Base-by-base conservation (phyloP, 2,888 invertebrate genomes). In the Pinctada fucata region DNA sequence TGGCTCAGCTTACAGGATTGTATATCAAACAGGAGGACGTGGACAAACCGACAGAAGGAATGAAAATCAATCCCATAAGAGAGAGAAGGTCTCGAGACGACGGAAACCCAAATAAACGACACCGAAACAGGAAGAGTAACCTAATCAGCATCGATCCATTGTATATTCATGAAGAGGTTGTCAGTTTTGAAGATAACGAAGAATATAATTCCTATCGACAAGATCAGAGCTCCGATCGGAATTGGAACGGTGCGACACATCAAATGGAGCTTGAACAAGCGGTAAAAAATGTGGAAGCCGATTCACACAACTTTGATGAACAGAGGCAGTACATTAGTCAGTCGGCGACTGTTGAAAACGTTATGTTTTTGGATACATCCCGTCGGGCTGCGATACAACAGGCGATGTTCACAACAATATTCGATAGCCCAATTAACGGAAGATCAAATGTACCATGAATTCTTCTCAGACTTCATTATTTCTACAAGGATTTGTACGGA, bases 1-100 rank as follows among this genome's bases (percentile, higher is more conserved):
- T 90, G 74, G 88, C 90, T 31, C 83, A 81, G 10, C 86, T 88
- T 75, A 86, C 89, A 4, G 90, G 90, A 3, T 83, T 90, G 31
- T 90, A 90, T 73, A 78, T 85, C 13, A 84, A 84, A 63, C 84
- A 84, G 8, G 83, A 85, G n/a, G 90, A 90, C 73, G 85, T 85
- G 0, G 80, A 82, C 10, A 82, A 86, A 76, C 90, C 89, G 16
- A 82, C 81, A 31, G 90, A 90, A 72, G 90, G 90, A 66, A 87
- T 83, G 10, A 83, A 87, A 71, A 88, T 90, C 50, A 81, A 88
- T 13, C 89, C 83, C 47, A 84, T 87, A 2, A 89, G 85, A 64
- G 88, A 90, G 81, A 82, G 88, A 75, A 85, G 78, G 16, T 66
- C 72, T 3, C 70, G 78, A 63, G 52, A 58, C 31, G 45, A 67